A percentile compares a stretch with the other conserved stretches of the same genome.
Evolutionary conservation across 2,888 invertebrate species (phyloP).

Genomic region (Drosophila yooni): DNA sequence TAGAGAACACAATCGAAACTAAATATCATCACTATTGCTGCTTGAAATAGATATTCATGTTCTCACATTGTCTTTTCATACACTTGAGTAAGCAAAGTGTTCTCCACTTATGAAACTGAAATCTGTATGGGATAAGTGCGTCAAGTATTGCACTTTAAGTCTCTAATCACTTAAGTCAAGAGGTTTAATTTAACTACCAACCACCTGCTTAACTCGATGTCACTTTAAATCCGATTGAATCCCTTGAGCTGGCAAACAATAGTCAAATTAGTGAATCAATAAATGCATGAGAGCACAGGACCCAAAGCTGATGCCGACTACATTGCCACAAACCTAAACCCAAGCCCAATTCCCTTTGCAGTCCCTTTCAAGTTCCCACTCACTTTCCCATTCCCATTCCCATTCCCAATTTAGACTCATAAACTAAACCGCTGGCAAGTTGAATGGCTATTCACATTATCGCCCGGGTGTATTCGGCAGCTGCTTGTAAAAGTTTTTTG

Average conservation of each 20-base stretch:
- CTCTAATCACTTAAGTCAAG: constrained; percentile 5
- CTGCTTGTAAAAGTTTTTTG: constrained; percentile 45
- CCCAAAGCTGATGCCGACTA: constrained; percentile 5
- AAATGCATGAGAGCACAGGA: constrained; percentile 48
- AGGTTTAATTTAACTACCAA: constrained; percentile 9
- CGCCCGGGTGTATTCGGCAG: constrained; percentile 30
- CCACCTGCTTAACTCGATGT: constrained; percentile 17
- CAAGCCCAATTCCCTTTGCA: background rate
- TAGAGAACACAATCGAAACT: background rate
- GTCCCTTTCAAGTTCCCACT: too few species aligned
- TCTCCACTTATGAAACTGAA: background rate
- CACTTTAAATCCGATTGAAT: constrained; percentile 27
- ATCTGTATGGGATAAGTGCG: background rate
- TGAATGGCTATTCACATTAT: constrained; percentile 47
- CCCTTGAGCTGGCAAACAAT: constrained; percentile 36
- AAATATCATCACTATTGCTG: background rate
- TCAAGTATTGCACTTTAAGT: background rate
- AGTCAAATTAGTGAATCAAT: constrained; percentile 53
- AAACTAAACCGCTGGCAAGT: constrained; percentile 43
- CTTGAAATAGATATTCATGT: background rate
- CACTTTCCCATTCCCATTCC: background rate
- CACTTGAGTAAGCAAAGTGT: background rate
- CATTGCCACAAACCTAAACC: constrained; percentile 3
- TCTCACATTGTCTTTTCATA: background rate
- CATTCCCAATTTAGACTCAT: constrained; percentile 29